Evolutionary conservation across 1,140 invertebrate genomes (phyloP), one percentile per base, ranked within the genome.

Genomic region (Leptopilina boulardi): DNA sequence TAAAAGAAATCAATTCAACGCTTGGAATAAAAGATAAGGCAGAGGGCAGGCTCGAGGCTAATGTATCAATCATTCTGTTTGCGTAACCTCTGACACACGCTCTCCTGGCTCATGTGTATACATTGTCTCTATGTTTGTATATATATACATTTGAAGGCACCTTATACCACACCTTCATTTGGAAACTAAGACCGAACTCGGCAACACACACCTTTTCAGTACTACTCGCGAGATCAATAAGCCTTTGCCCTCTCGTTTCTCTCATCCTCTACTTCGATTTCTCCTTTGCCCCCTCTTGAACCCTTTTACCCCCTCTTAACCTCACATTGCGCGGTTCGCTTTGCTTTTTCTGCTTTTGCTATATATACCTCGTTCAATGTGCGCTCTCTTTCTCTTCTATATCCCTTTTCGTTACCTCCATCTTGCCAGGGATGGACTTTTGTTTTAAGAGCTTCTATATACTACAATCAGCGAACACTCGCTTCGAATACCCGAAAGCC

Each of bases 41-140:
- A 26, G 59, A 72, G 38, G 30, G 56, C 23, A 38, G 38, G 18
- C 75, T 51, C 70, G 26, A 56, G 74, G 71, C 83, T 84, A 84
- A 84, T 82, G 78, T 84, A 84, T 84, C 80, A 84, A 84, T 84
- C 83, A 83, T 83, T 84, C 78, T 82, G 77, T 83, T 84, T 82
- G 51, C 75, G 78, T 81, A 81, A 82, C 75, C 81, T 78, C 73
- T 74, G 81, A 79, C 77, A 77, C 82, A 79, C 74, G 70, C 75
- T 77, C 70, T 75, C 70, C 42, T 38, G 3, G 5, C 8, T n/a
- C 71, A 47, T 19, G 19, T 54, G 44, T 56, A 23, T 59, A 59
- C 30, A 1, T 21, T 41, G 30, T 56, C 26, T 10, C n/a, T 21
- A 56, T 74, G n/a, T n/a, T n/a, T 66, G 19, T 44, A 9, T 38